Base-by-base conservation (phyloP, 1,140 invertebrate genomes). In the Macrotrachela quadricornifera region DNA sequence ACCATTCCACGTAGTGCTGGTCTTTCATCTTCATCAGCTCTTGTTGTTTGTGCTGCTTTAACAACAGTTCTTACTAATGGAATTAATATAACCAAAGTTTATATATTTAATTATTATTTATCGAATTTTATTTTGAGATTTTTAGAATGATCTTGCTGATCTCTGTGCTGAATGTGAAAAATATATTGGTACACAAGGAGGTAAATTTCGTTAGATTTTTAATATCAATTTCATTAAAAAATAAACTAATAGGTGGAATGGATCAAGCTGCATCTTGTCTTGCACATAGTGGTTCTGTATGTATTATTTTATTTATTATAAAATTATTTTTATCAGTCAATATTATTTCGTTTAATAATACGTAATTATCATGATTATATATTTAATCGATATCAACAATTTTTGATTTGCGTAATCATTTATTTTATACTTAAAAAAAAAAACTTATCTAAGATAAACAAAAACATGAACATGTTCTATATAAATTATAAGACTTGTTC, bases 231-330 rank as follows among this genome's bases (percentile, higher is more conserved):
- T 30, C 21, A 8, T 30, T 30, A 4, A 4, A 4, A 30, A 30
- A 30, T n/a, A 30, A 30, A 30, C 21, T 4, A 30, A 30, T 8
- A 30, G 94, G 92, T 41, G 92, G 91, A 57, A 99, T 99, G 94
- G 94, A 99, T 69, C 94, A 99, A 73, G 88, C 92, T 0, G 95
- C 95, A 61, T 85, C 85, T 48, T 85, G 95, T 70, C 75, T 96
- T 16, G 90, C 84, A 2, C 77, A 82, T 63, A 69, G 78, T 67
- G 86, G 85, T 77, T 30, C 16, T 11, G 16, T 49, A 12, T 14
- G 17, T 30, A 2, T 30, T 30, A n/a, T n/a, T n/a, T n/a, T n/a
- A n/a, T n/a, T n/a, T n/a, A n/a, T n/a, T n/a, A n/a, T n/a, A n/a
- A n/a, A n/a, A n/a, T n/a, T n/a, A n/a, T n/a, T n/a, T n/a, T n/a